phyloP scores from a whole-genome alignment of 2,113 vertebrate species.

The Oophaga pumilio region DNA sequence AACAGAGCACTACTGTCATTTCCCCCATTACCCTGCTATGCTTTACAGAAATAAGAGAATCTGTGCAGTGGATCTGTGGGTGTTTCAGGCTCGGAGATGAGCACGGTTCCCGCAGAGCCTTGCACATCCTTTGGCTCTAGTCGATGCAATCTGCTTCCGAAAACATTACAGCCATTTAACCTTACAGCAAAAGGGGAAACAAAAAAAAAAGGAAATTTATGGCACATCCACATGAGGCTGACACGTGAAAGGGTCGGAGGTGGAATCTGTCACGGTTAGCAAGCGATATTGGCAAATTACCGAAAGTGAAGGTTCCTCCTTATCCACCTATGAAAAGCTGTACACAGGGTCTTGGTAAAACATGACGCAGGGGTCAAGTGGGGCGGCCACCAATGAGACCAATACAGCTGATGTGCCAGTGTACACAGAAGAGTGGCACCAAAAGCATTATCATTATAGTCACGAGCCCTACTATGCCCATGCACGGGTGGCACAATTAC shows the following conservation, averaged over 20 bases:
- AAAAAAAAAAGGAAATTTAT: not conserved
- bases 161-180: not conserved
- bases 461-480: not conserved
- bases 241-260: not conserved
- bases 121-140: not conserved
- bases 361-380: not conserved
- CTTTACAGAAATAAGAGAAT: not conserved
- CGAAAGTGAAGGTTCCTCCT: not conserved
- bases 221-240: not conserved
- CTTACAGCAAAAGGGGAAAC: not conserved
- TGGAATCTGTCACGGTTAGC: not conserved
- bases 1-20: not conserved
- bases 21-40: not conserved
- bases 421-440: not conserved
- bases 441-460: no score
- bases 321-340: not conserved
- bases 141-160: not conserved
- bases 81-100: not conserved
- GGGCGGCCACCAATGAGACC: not conserved
- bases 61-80: not conserved
- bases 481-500: not conserved
- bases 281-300: not conserved
- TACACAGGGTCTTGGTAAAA: no score
- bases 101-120: not conserved
- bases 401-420: not conserved